Conservation (phyloP, 2,888 invertebrate species). For the Stratiomys singularior region DNA sequence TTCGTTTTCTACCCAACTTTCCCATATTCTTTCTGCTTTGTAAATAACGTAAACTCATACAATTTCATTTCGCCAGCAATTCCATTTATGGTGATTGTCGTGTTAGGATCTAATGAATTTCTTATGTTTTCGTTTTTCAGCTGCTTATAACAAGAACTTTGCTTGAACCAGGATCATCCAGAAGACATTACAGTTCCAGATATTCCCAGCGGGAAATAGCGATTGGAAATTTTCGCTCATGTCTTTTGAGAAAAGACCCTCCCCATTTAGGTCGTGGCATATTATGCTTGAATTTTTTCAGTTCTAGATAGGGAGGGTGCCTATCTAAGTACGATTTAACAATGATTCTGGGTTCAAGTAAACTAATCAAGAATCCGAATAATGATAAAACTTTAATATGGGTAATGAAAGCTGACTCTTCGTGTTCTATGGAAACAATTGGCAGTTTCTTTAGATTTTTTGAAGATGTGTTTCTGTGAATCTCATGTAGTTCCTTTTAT, state of each 20-base stretch:
- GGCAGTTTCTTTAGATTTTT: neutral
- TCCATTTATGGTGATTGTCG: too few species aligned
- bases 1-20: too few species aligned
- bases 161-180: too few species aligned
- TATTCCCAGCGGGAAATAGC: neutral
- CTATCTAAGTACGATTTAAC: neutral
- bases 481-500: neutral
- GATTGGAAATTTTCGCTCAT: neutral
- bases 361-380: neutral
- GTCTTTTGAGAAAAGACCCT: neutral
- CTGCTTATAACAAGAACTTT: too few species aligned
- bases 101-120: too few species aligned
- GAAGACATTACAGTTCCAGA: too few species aligned
- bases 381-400: neutral
- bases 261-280: neutral
- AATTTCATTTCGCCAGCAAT: too few species aligned
- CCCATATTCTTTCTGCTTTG: too few species aligned
- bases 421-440: neutral
- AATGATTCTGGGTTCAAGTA: neutral
- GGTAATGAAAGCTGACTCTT: neutral
- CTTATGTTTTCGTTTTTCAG: too few species aligned
- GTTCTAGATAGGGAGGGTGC: neutral
- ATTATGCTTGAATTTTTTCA: neutral
- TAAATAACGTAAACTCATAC: too few species aligned
- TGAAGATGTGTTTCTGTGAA: neutral